phyloP scores from a whole-genome alignment of 2,888 invertebrate genomes.

The Parascotia fuliginaria region DNA sequence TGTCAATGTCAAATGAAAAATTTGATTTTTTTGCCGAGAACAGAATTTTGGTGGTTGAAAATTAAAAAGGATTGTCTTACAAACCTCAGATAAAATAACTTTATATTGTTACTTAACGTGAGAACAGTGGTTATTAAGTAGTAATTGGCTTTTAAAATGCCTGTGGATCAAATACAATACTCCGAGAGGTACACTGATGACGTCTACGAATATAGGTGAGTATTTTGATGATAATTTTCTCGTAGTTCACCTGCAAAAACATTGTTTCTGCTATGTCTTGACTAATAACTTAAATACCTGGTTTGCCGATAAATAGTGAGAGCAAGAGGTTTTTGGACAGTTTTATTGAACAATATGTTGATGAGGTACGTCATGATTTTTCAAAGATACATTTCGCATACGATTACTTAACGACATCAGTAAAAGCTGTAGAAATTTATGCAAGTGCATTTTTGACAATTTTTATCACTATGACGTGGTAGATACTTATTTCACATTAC shows the following conservation, averaged over 20 bases:
- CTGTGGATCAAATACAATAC: conserved; percentile 94
- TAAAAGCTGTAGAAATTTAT: too few relatives aligned
- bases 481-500: too few relatives aligned
- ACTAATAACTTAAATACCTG: not conserved
- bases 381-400: too few relatives aligned
- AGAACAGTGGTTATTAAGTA: conserved; percentile 4
- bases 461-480: too few relatives aligned
- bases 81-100: not conserved
- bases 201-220: conserved; percentile 93
- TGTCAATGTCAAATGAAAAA: too few relatives aligned
- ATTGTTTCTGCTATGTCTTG: too few relatives aligned
- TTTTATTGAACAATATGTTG: conserved; percentile 27
- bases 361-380: too few relatives aligned
- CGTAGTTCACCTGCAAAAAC: too few relatives aligned
- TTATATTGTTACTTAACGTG: not conserved
- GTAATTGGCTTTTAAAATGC: conserved; percentile 70
- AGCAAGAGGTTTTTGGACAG: not conserved
- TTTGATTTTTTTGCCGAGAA: too few relatives aligned
- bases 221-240: conserved; percentile 7
- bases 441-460: too few relatives aligned
- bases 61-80: not conserved
- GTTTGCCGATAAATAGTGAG: not conserved
- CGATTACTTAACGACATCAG: too few relatives aligned
- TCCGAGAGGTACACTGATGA: conserved; percentile 96
- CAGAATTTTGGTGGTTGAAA: not conserved